A percentile compares a stretch with the other conserved stretches of the same genome.
These are phyloP conservation scores for Melieria picta DNA, from an alignment of 2,888 invertebrate genomes.

Conservation along the genomic window DNA sequence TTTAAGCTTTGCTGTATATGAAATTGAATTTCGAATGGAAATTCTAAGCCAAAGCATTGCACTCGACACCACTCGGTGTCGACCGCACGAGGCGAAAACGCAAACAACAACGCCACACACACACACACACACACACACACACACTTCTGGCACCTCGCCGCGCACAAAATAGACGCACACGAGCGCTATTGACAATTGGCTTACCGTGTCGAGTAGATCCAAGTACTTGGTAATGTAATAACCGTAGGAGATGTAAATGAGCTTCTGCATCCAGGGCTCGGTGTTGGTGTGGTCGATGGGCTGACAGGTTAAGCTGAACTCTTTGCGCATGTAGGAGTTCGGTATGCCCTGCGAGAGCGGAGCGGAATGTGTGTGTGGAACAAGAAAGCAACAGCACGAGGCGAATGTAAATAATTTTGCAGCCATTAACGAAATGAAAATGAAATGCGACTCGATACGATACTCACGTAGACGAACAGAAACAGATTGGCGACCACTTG, in stretches of 20 bases:
- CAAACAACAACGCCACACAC: too few species aligned
- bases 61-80: too few species aligned
- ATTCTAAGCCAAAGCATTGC: too few species aligned
- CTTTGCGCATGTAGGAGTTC: slow-evolving; percentile 51
- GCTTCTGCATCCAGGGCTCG: slow-evolving; percentile 63
- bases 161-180: neutral
- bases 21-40: too few species aligned
- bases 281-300: slow-evolving; percentile 51
- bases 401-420: neutral
- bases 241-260: slow-evolving; percentile 69
- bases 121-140: too few species aligned
- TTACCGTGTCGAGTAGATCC: slow-evolving; percentile 77
- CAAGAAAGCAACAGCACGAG: neutral
- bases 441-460: neutral
- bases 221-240: slow-evolving; percentile 77
- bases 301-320: slow-evolving; percentile 58
- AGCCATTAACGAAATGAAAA: too few species aligned
- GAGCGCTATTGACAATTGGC: slow-evolving; percentile 38
- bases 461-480: slow-evolving; percentile 46
- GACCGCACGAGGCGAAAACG: too few species aligned
- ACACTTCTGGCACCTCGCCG: too few species aligned
- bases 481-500: slow-evolving; percentile 65
- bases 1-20: too few species aligned
- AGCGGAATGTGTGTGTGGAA: slow-evolving; percentile 1
- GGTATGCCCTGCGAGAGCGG: slow-evolving; percentile 44